phyloP scores from a whole-genome alignment of 2,888 invertebrate species.

The Himalopsyche anomala region DNA sequence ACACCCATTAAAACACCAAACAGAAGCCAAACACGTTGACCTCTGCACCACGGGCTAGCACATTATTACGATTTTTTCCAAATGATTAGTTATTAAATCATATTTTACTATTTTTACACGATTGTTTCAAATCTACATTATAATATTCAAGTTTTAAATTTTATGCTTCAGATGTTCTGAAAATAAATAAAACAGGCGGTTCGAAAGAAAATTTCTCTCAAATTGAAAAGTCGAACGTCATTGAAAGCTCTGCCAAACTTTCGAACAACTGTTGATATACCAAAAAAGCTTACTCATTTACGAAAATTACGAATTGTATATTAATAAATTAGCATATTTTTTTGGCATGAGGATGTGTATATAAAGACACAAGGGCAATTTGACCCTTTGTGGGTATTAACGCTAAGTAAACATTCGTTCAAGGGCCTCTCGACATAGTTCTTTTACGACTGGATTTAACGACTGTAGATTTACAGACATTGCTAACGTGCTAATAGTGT shows the following conservation, averaged over 20 bases:
- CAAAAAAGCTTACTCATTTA: constrained; percentile 16
- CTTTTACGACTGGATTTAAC: constrained; percentile 8
- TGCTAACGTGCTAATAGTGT: background rate
- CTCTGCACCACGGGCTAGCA: no score
- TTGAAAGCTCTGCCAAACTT: constrained; percentile 32
- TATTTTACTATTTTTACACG: no score
- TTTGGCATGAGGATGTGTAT: background rate
- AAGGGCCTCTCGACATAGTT: constrained; percentile 32
- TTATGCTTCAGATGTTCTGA: no score
- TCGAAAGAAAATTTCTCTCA: background rate
- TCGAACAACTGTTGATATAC: background rate
- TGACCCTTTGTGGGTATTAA: constrained; percentile 28
- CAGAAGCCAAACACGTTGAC: no score
- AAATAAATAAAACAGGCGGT: no score
- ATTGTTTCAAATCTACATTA: no score
- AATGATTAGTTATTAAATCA: no score
- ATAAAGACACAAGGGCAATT: background rate
- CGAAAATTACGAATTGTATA: background rate
- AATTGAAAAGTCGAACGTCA: background rate
- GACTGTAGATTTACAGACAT: background rate
- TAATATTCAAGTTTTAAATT: no score
- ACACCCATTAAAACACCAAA: no score
- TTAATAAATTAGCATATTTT: background rate
- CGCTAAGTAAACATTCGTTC: constrained; percentile 8
- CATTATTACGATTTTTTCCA: no score